Evolutionary conservation across 30 jellyfish, hydroid and myxozoan species (phyloP).

Genomic region (Turritopsis rubra): DNA sequence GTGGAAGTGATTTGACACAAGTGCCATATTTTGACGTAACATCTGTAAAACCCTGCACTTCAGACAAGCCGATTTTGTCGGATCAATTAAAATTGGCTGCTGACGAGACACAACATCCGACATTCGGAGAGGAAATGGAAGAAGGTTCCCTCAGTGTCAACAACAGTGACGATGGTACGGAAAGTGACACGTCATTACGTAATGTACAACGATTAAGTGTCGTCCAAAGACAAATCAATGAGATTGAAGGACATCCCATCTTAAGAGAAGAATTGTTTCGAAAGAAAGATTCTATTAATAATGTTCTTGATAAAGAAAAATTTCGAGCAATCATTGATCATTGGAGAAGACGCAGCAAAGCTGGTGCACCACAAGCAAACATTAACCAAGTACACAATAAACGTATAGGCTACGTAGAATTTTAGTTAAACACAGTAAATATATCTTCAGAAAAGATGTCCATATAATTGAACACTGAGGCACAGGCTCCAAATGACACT

Average conservation of each 20-base stretch:
- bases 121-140: not conserved
- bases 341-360: not conserved
- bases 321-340: not conserved
- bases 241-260: not conserved
- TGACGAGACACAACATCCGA: not conserved
- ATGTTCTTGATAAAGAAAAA: not conserved
- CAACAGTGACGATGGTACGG: not conserved
- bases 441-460: too few species aligned
- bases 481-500: too few species aligned
- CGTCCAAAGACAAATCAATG: not conserved
- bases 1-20: not conserved
- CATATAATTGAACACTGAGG: too few species aligned
- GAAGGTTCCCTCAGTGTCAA: not conserved
- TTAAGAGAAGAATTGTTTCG: not conserved
- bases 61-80: not conserved
- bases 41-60: not conserved
- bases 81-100: not conserved
- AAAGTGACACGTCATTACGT: not conserved
- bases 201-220: not conserved
- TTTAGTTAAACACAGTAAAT: not conserved
- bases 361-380: not conserved
- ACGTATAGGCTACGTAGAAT: not conserved
- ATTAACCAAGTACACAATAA: not conserved
- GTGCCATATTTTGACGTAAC: not conserved
- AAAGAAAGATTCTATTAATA: not conserved